Conservation (phyloP, 2,113 vertebrate species). For the Albula glossodonta region DNA sequence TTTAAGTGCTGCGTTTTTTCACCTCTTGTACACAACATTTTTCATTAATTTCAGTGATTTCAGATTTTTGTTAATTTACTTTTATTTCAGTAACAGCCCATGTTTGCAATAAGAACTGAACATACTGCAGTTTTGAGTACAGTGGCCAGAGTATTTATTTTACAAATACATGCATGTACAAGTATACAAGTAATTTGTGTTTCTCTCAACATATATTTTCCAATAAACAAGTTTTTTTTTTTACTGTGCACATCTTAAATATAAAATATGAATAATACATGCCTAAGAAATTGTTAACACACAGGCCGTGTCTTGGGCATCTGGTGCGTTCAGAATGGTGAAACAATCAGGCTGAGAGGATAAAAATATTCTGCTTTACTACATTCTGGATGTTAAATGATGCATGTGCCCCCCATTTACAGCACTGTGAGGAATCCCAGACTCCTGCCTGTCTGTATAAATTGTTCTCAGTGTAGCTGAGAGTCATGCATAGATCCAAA, state of each 20-base stretch:
- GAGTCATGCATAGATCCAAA: neutral
- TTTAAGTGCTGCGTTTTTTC: neutral
- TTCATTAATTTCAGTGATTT: neutral
- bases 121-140: neutral
- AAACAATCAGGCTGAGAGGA: neutral
- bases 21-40: neutral
- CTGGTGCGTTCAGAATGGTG: neutral
- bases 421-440: neutral
- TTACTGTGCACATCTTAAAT: too few species aligned
- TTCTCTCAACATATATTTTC: too few species aligned
- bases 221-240: neutral
- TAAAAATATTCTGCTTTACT: neutral
- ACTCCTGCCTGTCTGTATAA: neutral
- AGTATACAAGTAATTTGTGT: too few species aligned
- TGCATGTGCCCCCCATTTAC: neutral
- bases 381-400: neutral
- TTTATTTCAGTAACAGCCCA: neutral
- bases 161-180: too few species aligned
- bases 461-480: neutral
- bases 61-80: neutral
- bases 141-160: too few species aligned
- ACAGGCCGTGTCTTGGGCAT: neutral
- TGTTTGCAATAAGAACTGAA: too few species aligned
- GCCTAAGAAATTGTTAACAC: neutral
- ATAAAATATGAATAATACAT: neutral